These are phyloP conservation scores for Tachysurus fulvidraco DNA, from an alignment of 2,113 vertebrate genomes.

Conservation along the genomic window DNA sequence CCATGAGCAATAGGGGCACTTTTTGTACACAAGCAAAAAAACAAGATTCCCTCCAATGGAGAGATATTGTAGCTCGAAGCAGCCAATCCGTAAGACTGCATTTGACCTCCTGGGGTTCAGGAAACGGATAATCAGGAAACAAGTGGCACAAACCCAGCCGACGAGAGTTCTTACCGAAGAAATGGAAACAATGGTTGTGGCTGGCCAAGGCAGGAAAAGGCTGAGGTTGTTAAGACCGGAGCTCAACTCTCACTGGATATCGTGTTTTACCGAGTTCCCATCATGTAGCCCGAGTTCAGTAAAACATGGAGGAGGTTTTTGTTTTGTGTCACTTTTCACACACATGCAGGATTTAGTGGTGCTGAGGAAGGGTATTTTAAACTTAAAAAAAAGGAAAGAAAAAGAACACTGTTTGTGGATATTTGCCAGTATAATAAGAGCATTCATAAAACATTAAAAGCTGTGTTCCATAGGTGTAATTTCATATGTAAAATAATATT, in stretches of 20 bases:
- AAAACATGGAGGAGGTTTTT: constrained; percentile 52
- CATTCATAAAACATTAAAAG: constrained; percentile 83
- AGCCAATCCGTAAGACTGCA: constrained; percentile 63
- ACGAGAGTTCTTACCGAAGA: constrained; percentile 53
- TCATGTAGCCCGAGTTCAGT: constrained; percentile 71
- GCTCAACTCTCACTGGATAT: constrained; percentile 26
- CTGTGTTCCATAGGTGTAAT: constrained; percentile 82
- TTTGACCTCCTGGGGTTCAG: constrained; percentile 64
- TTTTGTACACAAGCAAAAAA: constrained; percentile 44
- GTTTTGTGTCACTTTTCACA: constrained; percentile 47
- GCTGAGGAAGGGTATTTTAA: constrained; percentile 44
- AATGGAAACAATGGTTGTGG: constrained; percentile 10
- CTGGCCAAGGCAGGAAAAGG: constrained; percentile 62
- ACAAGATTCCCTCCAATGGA: constrained; percentile 58
- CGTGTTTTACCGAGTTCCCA: constrained; percentile 54
- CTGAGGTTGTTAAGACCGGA: constrained; percentile 57
- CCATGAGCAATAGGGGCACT: constrained; percentile 41
- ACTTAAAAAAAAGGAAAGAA: not conserved
- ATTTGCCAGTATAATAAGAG: constrained; percentile 78
- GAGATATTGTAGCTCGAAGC: constrained; percentile 61
- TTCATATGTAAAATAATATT: constrained; percentile 92
- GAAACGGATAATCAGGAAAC: constrained; percentile 59
- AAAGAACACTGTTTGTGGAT: constrained; percentile 59
- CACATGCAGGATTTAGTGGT: constrained; percentile 38
- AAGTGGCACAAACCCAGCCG: constrained; percentile 50